Base-by-base conservation (phyloP, 2,888 invertebrate genomes). In the Hyppa rectilinea region DNA sequence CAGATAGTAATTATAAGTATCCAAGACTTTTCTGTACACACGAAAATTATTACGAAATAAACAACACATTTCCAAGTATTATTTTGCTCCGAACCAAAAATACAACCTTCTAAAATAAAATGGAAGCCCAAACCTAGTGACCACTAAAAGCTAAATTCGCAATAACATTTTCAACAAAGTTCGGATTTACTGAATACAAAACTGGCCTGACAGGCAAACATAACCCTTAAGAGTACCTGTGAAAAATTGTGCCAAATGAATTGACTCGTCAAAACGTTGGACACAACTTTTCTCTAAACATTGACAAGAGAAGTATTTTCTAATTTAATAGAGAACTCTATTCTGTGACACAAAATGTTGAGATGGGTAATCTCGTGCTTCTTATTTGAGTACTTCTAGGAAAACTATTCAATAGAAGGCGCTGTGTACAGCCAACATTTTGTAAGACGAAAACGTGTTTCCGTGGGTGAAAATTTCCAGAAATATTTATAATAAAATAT, bases 221-320 rank as follows among this genome's bases (percentile, higher is more conserved):
- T 60, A n/a, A 47, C 10, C 23, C 12, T 12, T 64, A 64, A 36
- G 26, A 36, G 6, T 55, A 60, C 45, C 40, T 38, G 26, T 45
- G 43, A 58, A 73, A 64, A 74, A 6, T 36, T 60, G 12, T 36
- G 12, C 31, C 65, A 69, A 59, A 69, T 73, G 50, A 63, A 65
- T 66, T 69, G 58, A 45, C 47, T 31, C 63, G 65, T 70, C 74
- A 66, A 66, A 74, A 52, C n/a, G 17, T 50, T 53, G 43, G 17
- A 43, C n/a, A 47, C 29, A 62, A 29, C 31, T 56, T 38, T 43
- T 58, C 38, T 49, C 43, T 68, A 7, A 52, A 50, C 38, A 64
- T 52, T 67, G 63, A 45, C 29, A 29, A 29, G 10, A 68, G 10
- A 58, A 53, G 62, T 40, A 12, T 58, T 14, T 59, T 29, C 9